Evolutionary conservation across 2,113 vertebrate species (phyloP).

Genomic region (Rynchops niger): DNA sequence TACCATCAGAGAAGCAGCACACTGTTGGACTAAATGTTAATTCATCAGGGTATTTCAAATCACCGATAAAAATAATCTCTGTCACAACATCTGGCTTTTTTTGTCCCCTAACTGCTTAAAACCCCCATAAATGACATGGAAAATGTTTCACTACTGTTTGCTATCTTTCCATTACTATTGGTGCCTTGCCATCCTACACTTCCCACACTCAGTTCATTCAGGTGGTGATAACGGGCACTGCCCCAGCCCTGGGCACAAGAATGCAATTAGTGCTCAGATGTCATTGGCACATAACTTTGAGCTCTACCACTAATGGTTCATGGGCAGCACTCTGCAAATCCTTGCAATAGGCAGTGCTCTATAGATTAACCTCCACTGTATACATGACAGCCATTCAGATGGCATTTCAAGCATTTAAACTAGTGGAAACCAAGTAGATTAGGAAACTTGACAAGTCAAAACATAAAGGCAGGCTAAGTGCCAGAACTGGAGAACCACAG

Average conservation of each 20-base stretch:
- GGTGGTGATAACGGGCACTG: neutral
- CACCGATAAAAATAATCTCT: neutral
- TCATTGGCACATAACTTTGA: neutral
- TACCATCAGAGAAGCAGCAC: neutral
- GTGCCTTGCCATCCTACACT: neutral
- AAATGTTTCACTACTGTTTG: neutral
- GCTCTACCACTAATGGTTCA: neutral
- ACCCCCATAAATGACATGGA: neutral
- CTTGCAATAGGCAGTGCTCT: neutral
- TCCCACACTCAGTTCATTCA: neutral
- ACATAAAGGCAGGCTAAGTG: neutral
- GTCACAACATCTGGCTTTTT: neutral
- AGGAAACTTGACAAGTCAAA: neutral
- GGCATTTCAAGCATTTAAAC: neutral
- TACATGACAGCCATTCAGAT: neutral
- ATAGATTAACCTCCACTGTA: neutral
- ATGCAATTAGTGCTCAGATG: neutral
- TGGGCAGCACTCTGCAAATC: neutral
- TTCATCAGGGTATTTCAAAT: neutral
- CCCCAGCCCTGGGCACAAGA: neutral
- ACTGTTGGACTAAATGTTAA: neutral
- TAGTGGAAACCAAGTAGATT: neutral
- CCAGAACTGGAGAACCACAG: neutral
- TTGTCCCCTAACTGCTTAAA: neutral
- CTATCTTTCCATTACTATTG: neutral